phyloP scores from a whole-genome alignment of 2,888 invertebrate species.

The Lasioglossum zephyrum region DNA sequence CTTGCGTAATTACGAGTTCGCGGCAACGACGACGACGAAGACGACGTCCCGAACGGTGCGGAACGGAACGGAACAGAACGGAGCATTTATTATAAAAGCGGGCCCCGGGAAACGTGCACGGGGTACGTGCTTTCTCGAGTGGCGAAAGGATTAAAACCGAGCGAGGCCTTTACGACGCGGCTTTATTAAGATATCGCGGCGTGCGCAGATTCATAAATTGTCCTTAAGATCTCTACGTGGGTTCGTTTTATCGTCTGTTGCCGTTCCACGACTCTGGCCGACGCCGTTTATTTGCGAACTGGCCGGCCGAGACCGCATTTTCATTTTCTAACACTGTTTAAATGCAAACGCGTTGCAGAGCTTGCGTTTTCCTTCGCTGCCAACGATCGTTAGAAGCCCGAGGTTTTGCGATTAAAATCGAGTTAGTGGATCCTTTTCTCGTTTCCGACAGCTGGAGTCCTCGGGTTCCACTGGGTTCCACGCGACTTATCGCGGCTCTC shows the following conservation, averaged over 20 bases:
- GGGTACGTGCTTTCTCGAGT: slow-evolving; percentile 1
- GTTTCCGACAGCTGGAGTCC: not conserved
- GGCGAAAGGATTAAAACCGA: slow-evolving; percentile 50
- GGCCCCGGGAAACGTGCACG: not conserved
- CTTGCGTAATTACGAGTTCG: slow-evolving; percentile 76
- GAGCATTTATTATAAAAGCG: slow-evolving; percentile 7
- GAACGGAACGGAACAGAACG: not conserved
- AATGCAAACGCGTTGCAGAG: not conserved
- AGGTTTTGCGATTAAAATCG: slow-evolving; percentile 23
- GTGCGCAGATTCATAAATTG: slow-evolving; percentile 51
- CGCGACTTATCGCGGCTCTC: slow-evolving; percentile 21
- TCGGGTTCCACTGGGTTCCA: slow-evolving; percentile 17
- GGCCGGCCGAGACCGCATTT: not conserved
- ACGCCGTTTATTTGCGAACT: not conserved
- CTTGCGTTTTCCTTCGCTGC: not conserved
- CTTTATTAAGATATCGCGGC: slow-evolving; percentile 59
- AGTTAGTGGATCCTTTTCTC: slow-evolving; percentile 3
- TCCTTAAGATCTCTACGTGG: slow-evolving; percentile 26
- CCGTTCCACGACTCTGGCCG: slow-evolving; percentile 1
- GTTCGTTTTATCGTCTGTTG: slow-evolving; percentile 22
- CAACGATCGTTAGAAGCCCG: not conserved
- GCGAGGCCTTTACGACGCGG: slow-evolving; percentile 50
- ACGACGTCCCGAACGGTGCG: slow-evolving; percentile 67
- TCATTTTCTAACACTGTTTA: not conserved
- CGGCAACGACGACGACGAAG: slow-evolving; percentile 68